Percentiles rank a stretch among this genome's conserved stretches.
phyloP scores from a whole-genome alignment of 2,888 invertebrate genomes.

The Osmoderma eremita region DNA sequence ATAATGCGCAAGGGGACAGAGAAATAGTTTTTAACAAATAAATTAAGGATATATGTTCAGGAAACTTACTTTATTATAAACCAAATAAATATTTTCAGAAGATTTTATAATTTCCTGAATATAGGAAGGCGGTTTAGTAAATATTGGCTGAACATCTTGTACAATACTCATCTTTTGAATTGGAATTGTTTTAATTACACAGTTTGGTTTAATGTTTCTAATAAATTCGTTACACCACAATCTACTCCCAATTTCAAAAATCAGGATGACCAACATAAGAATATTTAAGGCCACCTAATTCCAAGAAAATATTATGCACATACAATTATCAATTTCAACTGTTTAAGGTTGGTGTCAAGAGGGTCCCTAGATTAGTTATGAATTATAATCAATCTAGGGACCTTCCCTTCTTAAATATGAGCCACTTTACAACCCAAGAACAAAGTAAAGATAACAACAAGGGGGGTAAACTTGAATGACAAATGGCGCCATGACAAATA shows the following conservation, averaged over 20 bases:
- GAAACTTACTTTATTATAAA: constrained; percentile 47
- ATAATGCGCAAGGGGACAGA: too few species aligned
- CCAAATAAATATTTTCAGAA: constrained; percentile 46
- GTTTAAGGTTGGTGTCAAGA: too few species aligned
- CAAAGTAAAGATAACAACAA: too few species aligned
- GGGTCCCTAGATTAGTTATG: too few species aligned
- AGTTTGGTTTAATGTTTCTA: not conserved
- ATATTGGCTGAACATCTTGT: constrained; percentile 19
- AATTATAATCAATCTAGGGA: too few species aligned
- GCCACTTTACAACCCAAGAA: too few species aligned
- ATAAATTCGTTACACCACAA: not conserved
- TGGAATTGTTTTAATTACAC: not conserved
- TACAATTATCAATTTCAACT: too few species aligned
- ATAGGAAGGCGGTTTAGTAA: constrained; percentile 46
- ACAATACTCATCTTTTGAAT: constrained; percentile 9
- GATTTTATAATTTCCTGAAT: constrained; percentile 45
- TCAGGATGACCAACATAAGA: not conserved
- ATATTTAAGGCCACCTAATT: too few species aligned
- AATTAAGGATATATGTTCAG: not conserved
- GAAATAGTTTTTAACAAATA: not conserved
- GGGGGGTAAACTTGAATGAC: too few species aligned
- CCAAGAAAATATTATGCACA: too few species aligned
- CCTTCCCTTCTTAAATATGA: too few species aligned
- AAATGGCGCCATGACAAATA: too few species aligned
- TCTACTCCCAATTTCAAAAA: not conserved